phyloP scores from a whole-genome alignment of 1,140 invertebrate genomes.

The Popillia japonica region DNA sequence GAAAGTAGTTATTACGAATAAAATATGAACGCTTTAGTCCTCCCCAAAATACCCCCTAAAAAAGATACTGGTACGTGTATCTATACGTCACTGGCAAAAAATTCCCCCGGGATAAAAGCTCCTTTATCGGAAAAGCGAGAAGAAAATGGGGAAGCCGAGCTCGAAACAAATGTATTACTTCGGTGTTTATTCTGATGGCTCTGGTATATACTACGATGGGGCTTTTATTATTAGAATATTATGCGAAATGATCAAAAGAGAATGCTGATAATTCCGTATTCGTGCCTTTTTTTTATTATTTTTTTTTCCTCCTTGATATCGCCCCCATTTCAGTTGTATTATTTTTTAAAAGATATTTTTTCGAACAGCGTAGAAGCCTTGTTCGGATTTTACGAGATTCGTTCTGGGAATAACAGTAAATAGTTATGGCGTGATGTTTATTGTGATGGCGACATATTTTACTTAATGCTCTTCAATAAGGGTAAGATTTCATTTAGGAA shows the following conservation, averaged over 20 bases:
- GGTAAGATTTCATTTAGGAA: too few relatives aligned
- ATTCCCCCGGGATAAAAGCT: neutral
- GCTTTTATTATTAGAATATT: slow-evolving; percentile 22
- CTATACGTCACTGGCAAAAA: neutral
- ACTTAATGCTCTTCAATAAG: too few relatives aligned
- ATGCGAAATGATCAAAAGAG: slow-evolving; percentile 7
- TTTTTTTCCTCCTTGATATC: neutral
- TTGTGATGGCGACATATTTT: too few relatives aligned
- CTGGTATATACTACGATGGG: too few relatives aligned
- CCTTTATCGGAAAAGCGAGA: neutral
- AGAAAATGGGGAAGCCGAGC: neutral
- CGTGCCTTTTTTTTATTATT: neutral
- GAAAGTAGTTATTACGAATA: slow-evolving; percentile 16
- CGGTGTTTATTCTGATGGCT: neutral
- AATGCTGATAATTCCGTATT: slow-evolving; percentile 22
- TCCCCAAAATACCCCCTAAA: neutral
- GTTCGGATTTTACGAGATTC: too few relatives aligned
- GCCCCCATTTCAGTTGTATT: neutral
- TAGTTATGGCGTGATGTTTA: too few relatives aligned
- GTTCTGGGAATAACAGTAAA: too few relatives aligned
- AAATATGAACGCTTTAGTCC: slow-evolving; percentile 20
- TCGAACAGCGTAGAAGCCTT: too few relatives aligned
- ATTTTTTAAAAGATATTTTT: too few relatives aligned
- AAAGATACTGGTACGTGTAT: neutral
- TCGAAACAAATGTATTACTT: neutral